These are phyloP conservation scores for Oncopeltus fasciatus DNA, from an alignment of 1,140 invertebrate species.

Conservation along the genomic window DNA sequence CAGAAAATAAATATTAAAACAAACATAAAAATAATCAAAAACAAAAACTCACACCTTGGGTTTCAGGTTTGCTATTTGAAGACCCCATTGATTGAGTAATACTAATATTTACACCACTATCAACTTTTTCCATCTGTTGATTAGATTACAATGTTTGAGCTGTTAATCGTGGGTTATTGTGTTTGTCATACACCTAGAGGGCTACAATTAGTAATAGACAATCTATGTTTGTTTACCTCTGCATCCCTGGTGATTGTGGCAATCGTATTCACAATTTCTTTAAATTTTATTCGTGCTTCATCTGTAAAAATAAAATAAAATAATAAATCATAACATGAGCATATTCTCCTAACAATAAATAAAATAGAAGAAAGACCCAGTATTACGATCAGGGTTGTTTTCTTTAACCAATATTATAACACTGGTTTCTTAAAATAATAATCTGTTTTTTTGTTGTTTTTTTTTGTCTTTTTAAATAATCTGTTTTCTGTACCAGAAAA, in stretches of 20 bases:
- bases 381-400: too few relatives aligned
- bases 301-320: constrained; percentile 40
- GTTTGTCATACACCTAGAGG: not conserved
- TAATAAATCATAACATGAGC: too few relatives aligned
- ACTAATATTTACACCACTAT: not conserved
- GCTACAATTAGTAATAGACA: constrained; percentile 4
- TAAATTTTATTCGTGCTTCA: constrained; percentile 70
- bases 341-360: too few relatives aligned
- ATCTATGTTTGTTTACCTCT: constrained; percentile 26
- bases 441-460: too few relatives aligned
- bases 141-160: constrained; percentile 6
- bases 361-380: too few relatives aligned
- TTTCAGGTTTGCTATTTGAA: not conserved
- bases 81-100: constrained; percentile 2
- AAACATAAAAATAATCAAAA: not conserved
- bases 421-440: too few relatives aligned
- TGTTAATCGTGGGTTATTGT: constrained; percentile 3
- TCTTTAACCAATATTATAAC: too few relatives aligned
- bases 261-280: constrained; percentile 77
- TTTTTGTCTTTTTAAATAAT: too few relatives aligned
- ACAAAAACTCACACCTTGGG: not conserved
- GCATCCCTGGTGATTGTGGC: constrained; percentile 56
- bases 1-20: not conserved
- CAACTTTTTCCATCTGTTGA: not conserved
- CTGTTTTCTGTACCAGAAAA: too few relatives aligned